Conservation (phyloP, 2,888 invertebrate genomes). For the Terebella lapidaria region DNA sequence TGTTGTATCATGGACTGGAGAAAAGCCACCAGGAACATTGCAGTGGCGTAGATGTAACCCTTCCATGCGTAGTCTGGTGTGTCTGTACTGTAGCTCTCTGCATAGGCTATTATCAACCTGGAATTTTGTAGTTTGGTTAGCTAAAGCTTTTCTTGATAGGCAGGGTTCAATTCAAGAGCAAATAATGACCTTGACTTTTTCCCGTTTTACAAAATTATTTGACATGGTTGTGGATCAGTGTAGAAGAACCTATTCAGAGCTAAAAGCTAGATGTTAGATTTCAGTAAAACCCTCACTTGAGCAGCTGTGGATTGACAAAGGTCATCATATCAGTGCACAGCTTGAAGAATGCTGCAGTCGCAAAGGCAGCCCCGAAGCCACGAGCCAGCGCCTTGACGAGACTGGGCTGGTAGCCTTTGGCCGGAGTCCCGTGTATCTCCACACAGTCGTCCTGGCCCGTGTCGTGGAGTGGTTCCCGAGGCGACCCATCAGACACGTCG, state of each 20-base stretch:
- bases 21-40: slow-evolving; percentile 70
- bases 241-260: no score
- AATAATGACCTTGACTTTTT: no score
- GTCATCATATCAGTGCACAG: slow-evolving; percentile 77
- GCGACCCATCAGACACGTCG: no score
- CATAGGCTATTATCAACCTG: slow-evolving; percentile 51
- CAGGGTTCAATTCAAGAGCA: no score
- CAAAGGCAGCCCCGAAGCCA: slow-evolving; percentile 81
- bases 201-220: no score
- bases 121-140: no score
- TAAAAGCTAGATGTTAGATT: no score
- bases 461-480: no score
- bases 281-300: slow-evolving; percentile 71
- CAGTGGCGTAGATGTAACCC: slow-evolving; percentile 75
- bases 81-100: slow-evolving; percentile 26
- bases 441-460: neutral
- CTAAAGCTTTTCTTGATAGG: no score
- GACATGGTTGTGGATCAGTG: no score
- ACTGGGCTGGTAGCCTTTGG: slow-evolving; percentile 61
- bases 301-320: slow-evolving; percentile 84
- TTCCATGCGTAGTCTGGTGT: slow-evolving; percentile 63
- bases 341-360: slow-evolving; percentile 81
- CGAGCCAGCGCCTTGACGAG: slow-evolving; percentile 77
- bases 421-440: neutral
- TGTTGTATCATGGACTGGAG: slow-evolving; percentile 79